Conservation (phyloP, 2,113 vertebrate species). For the pig (Sus scrofa) region T2T-Sscrofa CM000812.6:199892501-199893000, state of each 20-base stretch:
- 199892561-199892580: conserved; percentile 52
- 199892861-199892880: neutral
- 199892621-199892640: neutral
- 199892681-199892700: conserved; percentile 74
- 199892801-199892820: neutral
- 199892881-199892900: conserved; percentile 16
- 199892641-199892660: conserved; percentile 71
- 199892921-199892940: neutral
- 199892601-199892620: conserved; percentile 43
- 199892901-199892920: neutral
- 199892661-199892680: conserved; percentile 37
- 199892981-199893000: conserved; percentile 45
- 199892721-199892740: conserved; percentile 41
- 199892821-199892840: conserved; percentile 45
- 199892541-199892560: conserved; percentile 68
- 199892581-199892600: conserved; percentile 67
- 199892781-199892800: conserved; percentile 61
- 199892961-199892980: neutral
- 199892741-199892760: conserved; percentile 65
- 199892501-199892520: conserved; percentile 79
- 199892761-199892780: conserved; percentile 48
- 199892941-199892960: neutral
- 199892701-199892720: conserved; percentile 68
- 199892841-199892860: conserved; percentile 19
- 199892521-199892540: conserved; percentile 73